Percentiles rank a stretch among this genome's conserved stretches.
Conservation (phyloP, 2,113 vertebrate genomes). For the Callaeas wilsoni region DNA sequence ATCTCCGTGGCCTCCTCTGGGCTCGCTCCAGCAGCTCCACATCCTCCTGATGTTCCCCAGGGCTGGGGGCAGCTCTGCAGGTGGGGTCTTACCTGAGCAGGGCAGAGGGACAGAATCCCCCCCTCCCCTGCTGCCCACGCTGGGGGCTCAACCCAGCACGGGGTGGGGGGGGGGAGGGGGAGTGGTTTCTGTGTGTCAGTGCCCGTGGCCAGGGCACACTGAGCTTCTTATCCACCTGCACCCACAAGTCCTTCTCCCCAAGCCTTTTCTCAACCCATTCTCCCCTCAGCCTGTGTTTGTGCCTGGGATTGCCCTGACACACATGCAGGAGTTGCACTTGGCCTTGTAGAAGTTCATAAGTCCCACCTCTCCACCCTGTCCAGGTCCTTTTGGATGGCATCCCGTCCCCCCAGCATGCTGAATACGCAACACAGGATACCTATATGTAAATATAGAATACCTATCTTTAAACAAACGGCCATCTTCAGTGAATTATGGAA, state of each 20-base stretch:
- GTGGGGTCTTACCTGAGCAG: not conserved
- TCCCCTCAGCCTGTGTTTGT: not conserved
- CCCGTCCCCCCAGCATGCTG: not conserved
- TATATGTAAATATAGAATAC: not conserved
- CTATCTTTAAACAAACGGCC: not conserved
- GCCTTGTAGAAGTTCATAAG: not conserved
- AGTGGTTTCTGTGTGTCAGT: not conserved
- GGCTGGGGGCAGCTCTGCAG: not conserved
- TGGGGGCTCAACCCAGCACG: not conserved
- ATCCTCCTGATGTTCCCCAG: not conserved
- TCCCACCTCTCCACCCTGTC: not conserved
- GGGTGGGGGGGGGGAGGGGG: too few species aligned
- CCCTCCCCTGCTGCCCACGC: not conserved
- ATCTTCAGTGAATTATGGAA: not conserved
- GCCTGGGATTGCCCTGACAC: not conserved
- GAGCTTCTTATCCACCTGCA: not conserved
- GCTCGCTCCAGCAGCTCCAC: not conserved
- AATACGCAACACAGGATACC: not conserved
- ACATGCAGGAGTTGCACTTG: not conserved
- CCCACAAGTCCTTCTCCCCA: not conserved
- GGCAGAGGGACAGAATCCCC: not conserved
- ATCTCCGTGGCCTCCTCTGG: not conserved
- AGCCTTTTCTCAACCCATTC: not conserved
- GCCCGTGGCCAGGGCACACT: accelerated
- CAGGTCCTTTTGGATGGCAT: not conserved